phyloP scores from a whole-genome alignment of 2,888 invertebrate genomes.

The Chorisops tibialis region DNA sequence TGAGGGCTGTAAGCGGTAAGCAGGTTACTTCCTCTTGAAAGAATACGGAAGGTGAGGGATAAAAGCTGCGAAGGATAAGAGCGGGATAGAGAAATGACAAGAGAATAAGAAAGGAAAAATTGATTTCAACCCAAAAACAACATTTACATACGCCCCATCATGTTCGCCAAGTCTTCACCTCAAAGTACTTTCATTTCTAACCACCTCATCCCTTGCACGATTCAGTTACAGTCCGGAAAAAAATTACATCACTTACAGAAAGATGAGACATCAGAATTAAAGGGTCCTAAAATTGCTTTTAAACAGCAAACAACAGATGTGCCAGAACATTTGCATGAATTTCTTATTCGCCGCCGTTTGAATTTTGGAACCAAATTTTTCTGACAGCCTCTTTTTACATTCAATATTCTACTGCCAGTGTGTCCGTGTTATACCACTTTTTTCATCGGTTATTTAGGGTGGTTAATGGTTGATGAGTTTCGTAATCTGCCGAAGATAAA shows the following conservation, averaged over 20 bases:
- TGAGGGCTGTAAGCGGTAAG: slow-evolving; percentile 28
- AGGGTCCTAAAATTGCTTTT: slow-evolving; percentile 34
- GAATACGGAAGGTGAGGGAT: slow-evolving; percentile 15
- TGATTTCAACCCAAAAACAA: slow-evolving; percentile 31
- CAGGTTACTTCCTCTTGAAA: slow-evolving; percentile 32
- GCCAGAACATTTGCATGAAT: slow-evolving; percentile 34
- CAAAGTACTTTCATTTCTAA: neutral
- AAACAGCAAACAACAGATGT: slow-evolving; percentile 34
- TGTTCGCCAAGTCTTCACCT: neutral
- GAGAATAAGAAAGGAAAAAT: slow-evolving; percentile 31
- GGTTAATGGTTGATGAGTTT: no score
- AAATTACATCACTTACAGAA: slow-evolving; percentile 34
- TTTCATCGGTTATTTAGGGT: no score
- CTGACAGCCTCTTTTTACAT: slow-evolving; percentile 28
- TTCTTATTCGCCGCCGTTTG: slow-evolving; percentile 32
- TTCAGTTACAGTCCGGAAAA: slow-evolving; percentile 15
- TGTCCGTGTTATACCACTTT: slow-evolving; percentile 12
- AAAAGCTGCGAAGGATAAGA: slow-evolving; percentile 15
- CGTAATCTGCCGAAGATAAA: no score
- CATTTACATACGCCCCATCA: slow-evolving; percentile 30
- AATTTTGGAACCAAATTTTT: slow-evolving; percentile 33
- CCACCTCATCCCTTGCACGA: neutral
- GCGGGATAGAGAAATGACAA: slow-evolving; percentile 12
- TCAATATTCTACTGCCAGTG: slow-evolving; percentile 4
- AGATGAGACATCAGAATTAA: slow-evolving; percentile 34